Evolutionary conservation across 2,888 invertebrate species (phyloP).

Genomic region (Ditula angustiorana): DNA sequence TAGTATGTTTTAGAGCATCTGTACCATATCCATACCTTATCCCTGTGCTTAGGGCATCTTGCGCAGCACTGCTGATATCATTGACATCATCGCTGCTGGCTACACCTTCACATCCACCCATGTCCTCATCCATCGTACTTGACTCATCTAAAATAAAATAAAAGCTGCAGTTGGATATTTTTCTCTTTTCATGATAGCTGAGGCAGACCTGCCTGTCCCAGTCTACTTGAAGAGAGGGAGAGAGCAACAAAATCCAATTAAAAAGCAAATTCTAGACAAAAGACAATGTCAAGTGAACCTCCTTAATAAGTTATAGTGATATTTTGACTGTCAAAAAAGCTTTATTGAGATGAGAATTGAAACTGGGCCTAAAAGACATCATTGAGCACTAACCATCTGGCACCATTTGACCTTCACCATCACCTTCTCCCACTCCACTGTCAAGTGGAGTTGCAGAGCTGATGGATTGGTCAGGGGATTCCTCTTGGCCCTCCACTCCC

Average conservation of each 20-base stretch:
- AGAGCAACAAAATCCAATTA: no score
- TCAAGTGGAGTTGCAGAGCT: constrained; percentile 79
- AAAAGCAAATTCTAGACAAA: no score
- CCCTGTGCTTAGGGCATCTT: constrained; percentile 73
- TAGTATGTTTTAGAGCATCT: not conserved
- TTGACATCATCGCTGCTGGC: constrained; percentile 83
- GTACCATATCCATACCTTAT: constrained; percentile 64
- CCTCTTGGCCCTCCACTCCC: constrained; percentile 69
- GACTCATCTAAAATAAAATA: constrained; percentile 68
- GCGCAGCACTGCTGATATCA: constrained; percentile 80
- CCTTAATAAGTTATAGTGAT: no score
- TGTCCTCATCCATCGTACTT: constrained; percentile 82
- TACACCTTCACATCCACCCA: constrained; percentile 80
- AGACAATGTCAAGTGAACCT: no score
- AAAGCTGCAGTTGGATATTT: no score
- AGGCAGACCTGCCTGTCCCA: no score
- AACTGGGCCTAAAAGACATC: not conserved
- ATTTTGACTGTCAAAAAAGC: no score
- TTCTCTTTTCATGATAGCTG: no score
- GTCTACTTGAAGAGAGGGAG: no score
- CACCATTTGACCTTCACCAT: constrained; percentile 71
- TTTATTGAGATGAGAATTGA: no score
- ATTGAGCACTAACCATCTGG: constrained; percentile 68
- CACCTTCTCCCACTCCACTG: constrained; percentile 57
- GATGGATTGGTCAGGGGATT: constrained; percentile 81